A percentile compares a stretch with the other conserved stretches of the same genome.
Evolutionary conservation across 1,140 invertebrate species (phyloP).

Genomic region (Palaemon carinicauda): DNA sequence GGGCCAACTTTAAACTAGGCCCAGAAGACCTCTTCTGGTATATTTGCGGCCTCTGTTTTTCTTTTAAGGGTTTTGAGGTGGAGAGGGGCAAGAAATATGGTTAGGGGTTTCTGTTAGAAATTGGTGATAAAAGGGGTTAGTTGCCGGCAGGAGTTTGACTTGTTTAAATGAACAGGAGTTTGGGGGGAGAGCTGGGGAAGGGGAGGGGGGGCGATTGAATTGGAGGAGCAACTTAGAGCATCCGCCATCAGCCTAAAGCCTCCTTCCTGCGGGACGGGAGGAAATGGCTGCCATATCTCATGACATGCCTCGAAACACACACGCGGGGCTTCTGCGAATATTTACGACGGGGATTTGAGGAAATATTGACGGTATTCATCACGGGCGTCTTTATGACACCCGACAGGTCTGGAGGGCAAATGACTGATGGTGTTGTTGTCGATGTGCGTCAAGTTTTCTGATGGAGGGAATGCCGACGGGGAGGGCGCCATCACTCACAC

Average conservation of each 20-base stretch:
- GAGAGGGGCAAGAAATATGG: not conserved
- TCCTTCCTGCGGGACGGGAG: conserved; percentile 19
- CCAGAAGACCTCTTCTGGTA: too few species aligned
- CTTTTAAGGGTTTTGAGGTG: too few species aligned
- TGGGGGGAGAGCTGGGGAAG: not conserved
- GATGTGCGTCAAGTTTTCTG: conserved; percentile 45
- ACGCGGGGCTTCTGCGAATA: conserved; percentile 20
- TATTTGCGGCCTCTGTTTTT: too few species aligned
- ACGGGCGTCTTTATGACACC: conserved; percentile 49
- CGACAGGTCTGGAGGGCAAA: conserved; percentile 33
- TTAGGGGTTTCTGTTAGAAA: not conserved
- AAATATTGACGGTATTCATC: conserved; percentile 47
- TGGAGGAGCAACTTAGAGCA: not conserved
- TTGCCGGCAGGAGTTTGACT: too few species aligned
- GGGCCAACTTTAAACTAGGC: too few species aligned
- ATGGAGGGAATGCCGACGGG: conserved; percentile 3
- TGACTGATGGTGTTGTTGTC: conserved; percentile 49
- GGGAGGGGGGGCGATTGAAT: not conserved
- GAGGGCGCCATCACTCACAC: too few species aligned
- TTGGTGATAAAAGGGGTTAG: not conserved
- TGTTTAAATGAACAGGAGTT: not conserved
- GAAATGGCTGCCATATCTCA: conserved; percentile 47
- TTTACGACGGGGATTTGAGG: conserved; percentile 49
- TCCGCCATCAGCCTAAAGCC: conserved; percentile 16
- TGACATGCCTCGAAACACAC: conserved; percentile 39